Evolutionary conservation across 2,888 invertebrate genomes (phyloP).

Genomic region (Phoenoteleia sp.): DNA sequence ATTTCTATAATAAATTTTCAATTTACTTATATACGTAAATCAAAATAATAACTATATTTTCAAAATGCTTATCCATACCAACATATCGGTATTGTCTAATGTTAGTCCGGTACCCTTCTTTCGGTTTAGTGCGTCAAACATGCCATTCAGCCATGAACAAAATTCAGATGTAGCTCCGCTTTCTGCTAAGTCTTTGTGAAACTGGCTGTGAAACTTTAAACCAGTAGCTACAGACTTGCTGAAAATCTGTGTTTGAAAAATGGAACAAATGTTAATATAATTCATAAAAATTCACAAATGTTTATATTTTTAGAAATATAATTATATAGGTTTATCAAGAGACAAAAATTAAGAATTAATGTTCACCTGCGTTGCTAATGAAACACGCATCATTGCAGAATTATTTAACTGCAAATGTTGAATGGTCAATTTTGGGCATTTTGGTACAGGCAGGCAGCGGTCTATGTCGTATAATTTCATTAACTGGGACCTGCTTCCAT

Average conservation of each 20-base stretch:
- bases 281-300: no score
- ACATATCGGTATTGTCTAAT: neutral
- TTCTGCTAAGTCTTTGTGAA: neutral
- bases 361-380: neutral
- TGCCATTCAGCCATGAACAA: neutral
- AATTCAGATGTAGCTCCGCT: constrained; percentile 6
- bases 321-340: no score
- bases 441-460: neutral
- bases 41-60: no score
- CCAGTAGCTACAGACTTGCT: neutral
- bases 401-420: neutral
- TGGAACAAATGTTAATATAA: neutral
- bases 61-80: no score
- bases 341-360: no score
- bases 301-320: no score
- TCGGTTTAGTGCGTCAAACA: constrained; percentile 13
- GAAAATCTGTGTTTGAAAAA: neutral
- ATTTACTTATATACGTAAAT: no score
- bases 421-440: neutral
- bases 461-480: neutral
- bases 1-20: no score
- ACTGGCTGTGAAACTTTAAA: neutral
- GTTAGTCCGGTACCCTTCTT: neutral
- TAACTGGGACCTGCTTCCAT: neutral
- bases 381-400: constrained; percentile 2